Evolutionary conservation across 2,888 invertebrate genomes (phyloP).

Genomic region (Eupithecia tripunctaria): DNA sequence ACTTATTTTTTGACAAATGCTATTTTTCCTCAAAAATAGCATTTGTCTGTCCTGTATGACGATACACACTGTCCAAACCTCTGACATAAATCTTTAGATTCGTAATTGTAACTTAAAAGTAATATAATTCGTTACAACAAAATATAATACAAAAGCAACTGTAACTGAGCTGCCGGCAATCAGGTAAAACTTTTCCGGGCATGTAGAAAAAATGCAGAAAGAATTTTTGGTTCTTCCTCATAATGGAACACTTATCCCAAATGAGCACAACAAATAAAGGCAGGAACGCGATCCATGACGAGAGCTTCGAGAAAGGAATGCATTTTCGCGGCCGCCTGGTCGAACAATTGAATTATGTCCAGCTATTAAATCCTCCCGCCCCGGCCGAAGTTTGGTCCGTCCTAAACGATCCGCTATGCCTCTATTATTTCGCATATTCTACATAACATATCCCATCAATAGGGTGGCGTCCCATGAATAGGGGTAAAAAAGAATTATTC

Average conservation of each 20-base stretch:
- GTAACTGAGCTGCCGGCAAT: background rate
- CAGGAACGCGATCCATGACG: constrained; percentile 49
- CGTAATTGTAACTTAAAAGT: background rate
- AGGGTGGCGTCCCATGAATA: no score
- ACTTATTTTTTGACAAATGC: background rate
- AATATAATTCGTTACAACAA: background rate
- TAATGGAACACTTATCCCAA: constrained; percentile 3
- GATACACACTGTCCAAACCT: background rate
- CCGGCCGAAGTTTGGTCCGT: constrained; percentile 56
- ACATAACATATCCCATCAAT: background rate
- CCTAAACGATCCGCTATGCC: constrained; percentile 52
- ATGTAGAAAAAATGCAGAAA: background rate
- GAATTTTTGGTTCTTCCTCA: background rate
- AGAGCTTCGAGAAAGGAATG: constrained; percentile 57
- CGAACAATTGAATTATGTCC: constrained; percentile 77
- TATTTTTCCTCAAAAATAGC: no score
- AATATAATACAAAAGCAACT: background rate
- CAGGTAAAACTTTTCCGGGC: background rate
- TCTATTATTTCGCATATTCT: background rate
- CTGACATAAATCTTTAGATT: background rate
- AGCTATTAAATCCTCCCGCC: constrained; percentile 69
- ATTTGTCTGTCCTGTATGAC: no score
- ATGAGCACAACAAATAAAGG: constrained; percentile 43
- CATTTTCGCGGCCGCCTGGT: constrained; percentile 71
- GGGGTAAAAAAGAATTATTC: no score